These are phyloP conservation scores for Phrynocephalus guinanensis DNA, from an alignment of 2,797 vertebrate species.

Conservation along the genomic window DNA sequence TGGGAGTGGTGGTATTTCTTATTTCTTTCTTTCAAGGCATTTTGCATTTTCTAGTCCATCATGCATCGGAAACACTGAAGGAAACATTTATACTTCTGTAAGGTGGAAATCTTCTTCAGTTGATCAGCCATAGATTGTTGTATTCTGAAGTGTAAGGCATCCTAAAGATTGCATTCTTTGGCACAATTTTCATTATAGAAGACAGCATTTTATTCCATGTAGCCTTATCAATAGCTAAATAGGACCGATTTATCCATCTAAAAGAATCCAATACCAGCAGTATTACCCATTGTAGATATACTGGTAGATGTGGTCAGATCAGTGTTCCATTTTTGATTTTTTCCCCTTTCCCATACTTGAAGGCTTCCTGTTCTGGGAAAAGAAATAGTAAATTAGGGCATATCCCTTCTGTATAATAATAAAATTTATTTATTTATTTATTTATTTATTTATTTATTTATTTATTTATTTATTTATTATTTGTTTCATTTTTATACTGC, in stretches of 20 bases:
- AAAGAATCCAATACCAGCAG: background rate
- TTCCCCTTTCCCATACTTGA: no score
- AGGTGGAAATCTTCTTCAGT: background rate
- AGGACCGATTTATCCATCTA: background rate
- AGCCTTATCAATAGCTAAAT: background rate
- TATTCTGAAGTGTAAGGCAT: background rate
- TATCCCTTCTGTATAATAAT: background rate
- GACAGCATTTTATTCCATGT: background rate
- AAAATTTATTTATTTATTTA: background rate
- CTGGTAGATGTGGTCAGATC: background rate
- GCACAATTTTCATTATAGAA: conserved; percentile 33
- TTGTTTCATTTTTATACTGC: no score
- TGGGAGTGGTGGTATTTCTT: background rate
- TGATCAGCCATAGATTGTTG: background rate
- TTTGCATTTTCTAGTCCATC: background rate
- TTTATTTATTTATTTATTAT: no score
- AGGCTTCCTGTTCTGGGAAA: background rate
- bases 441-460: no score
- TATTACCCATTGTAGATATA: background rate
- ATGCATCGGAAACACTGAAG: no score
- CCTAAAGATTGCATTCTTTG: conserved; percentile 29
- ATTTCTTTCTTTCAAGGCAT: background rate
- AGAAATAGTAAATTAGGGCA: background rate
- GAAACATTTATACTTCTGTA: background rate
- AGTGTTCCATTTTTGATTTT: background rate